Conservation (phyloP, 2,113 vertebrate species). For the Ailurus styani region DNA sequence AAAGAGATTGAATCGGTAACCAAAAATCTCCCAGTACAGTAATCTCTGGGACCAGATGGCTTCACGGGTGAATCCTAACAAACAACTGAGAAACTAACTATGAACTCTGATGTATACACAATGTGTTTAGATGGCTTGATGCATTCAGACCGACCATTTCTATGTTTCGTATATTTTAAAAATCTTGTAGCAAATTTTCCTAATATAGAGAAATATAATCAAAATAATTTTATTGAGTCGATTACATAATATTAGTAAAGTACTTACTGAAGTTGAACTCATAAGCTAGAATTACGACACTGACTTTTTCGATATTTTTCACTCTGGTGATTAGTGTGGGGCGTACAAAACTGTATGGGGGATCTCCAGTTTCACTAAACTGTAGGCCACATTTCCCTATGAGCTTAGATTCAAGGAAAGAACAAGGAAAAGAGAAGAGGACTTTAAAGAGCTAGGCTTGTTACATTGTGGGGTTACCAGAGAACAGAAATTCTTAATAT, state of each 20-base stretch:
- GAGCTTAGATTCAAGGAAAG: not conserved
- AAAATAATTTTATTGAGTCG: not conserved
- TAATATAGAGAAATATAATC: not conserved
- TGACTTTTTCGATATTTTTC: not conserved
- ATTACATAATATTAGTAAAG: not conserved
- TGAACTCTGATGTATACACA: not conserved
- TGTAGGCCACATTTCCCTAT: not conserved
- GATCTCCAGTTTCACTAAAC: not conserved
- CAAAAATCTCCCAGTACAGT: not conserved
- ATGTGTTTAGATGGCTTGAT: not conserved
- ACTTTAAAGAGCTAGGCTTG: not conserved
- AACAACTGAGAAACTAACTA: not conserved
- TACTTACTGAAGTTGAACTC: not conserved
- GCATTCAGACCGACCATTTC: not conserved
- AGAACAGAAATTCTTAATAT: not conserved
- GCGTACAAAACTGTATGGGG: not conserved
- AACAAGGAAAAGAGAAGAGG: not conserved
- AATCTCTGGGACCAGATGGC: not conserved
- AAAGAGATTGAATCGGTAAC: not conserved
- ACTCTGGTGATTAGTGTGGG: not conserved
- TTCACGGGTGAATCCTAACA: not conserved
- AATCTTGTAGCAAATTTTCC: not conserved
- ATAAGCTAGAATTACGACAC: not conserved
- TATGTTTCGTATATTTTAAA: not conserved
- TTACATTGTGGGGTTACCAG: accelerated